Conservation (phyloP, 2,888 invertebrate species). For the Nomada ruficornis region DNA sequence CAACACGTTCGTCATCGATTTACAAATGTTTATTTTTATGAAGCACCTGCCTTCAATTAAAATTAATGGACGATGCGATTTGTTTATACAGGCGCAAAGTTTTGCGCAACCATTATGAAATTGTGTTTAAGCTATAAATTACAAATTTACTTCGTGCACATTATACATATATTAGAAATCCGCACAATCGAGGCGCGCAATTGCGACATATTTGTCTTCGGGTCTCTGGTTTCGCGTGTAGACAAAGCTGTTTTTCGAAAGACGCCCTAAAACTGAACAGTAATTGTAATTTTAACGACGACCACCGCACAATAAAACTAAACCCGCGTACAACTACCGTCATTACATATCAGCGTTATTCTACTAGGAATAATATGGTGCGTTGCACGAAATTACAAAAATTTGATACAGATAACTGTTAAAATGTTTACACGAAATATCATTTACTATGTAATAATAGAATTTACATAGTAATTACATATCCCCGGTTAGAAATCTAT, state of each 20-base stretch:
- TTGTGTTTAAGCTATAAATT: constrained; percentile 79
- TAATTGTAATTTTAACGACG: constrained; percentile 29
- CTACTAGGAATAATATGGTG: too few species aligned
- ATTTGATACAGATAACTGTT: too few species aligned
- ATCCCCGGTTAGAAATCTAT: too few species aligned
- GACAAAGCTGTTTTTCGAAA: not conserved
- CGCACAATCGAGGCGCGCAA: constrained; percentile 60
- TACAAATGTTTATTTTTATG: not conserved
- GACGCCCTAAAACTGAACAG: constrained; percentile 17
- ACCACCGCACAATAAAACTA: not conserved
- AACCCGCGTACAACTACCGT: too few species aligned
- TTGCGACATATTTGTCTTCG: constrained; percentile 65
- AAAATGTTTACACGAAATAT: too few species aligned
- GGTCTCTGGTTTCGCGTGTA: constrained; percentile 28
- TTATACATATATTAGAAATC: constrained; percentile 60
- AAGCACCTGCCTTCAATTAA: not conserved
- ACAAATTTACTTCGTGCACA: constrained; percentile 75
- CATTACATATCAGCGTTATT: too few species aligned
- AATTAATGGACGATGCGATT: not conserved
- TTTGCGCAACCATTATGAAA: constrained; percentile 70
- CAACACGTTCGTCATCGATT: not conserved
- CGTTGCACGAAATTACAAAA: too few species aligned
- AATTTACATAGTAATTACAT: too few species aligned
- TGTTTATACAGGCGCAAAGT: not conserved
- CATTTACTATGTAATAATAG: too few species aligned